These are phyloP conservation scores for Charanyca ferruginea DNA, from an alignment of 2,888 invertebrate genomes.

Conservation along the genomic window DNA sequence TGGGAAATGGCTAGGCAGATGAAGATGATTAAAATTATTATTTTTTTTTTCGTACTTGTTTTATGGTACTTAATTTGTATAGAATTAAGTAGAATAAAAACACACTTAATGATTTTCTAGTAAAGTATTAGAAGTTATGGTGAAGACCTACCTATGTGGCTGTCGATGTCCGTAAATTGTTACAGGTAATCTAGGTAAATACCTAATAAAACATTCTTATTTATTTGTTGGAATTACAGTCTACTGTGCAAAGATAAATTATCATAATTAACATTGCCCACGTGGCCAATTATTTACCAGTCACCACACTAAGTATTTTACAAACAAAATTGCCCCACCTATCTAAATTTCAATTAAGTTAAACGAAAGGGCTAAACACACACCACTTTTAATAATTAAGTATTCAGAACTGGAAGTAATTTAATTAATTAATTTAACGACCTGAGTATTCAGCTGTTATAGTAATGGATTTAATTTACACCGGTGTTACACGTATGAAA, in stretches of 20 bases:
- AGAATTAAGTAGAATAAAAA: no score
- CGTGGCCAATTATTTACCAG: not conserved
- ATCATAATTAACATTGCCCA: not conserved
- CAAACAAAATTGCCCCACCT: constrained; percentile 31
- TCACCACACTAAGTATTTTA: not conserved
- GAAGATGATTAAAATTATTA: no score
- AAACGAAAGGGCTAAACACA: constrained; percentile 40
- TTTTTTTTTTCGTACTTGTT: no score
- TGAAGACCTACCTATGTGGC: no score
- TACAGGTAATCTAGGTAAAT: no score
- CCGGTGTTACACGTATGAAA: constrained; percentile 3
- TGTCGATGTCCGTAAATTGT: no score
- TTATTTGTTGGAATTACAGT: not conserved
- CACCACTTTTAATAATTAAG: constrained; percentile 54
- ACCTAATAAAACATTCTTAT: no score
- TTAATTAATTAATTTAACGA: constrained; percentile 39
- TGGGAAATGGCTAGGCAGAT: no score
- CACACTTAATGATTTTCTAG: no score
- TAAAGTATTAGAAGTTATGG: no score
- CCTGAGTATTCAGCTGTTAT: constrained; percentile 32
- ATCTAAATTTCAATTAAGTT: constrained; percentile 46
- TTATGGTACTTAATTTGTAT: no score
- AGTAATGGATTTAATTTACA: constrained; percentile 35
- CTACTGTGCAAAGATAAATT: not conserved
- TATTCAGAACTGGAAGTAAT: constrained; percentile 42